These are phyloP conservation scores for Scarus forsteni DNA, from an alignment of 2,797 vertebrate species.

Conservation along the genomic window DNA sequence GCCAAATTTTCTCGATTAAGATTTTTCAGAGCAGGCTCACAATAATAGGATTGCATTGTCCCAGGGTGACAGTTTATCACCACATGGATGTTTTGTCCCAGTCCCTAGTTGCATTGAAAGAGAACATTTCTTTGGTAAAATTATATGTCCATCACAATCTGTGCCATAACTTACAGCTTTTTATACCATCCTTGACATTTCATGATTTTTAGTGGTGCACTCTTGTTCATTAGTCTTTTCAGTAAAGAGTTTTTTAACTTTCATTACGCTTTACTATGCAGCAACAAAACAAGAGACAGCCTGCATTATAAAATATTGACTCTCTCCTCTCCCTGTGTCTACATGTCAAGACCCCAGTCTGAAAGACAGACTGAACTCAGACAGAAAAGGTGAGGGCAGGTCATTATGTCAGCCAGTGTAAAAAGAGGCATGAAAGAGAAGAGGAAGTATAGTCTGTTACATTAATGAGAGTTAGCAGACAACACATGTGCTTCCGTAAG, in stretches of 20 bases:
- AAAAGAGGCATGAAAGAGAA: conserved; percentile 41
- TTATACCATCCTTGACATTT: no score
- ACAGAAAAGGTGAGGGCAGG: conserved; percentile 62
- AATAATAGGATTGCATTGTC: no score
- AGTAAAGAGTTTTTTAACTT: conserved; percentile 7
- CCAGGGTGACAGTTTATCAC: no score
- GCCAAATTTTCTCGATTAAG: no score
- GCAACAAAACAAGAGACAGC: conserved; percentile 12
- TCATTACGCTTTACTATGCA: not conserved
- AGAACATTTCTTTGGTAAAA: no score
- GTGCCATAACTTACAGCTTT: no score
- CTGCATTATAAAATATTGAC: conserved; percentile 31
- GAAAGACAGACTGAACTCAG: conserved; percentile 48
- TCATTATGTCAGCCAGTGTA: conserved; percentile 52
- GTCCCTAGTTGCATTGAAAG: no score
- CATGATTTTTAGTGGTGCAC: no score
- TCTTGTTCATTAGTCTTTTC: not conserved
- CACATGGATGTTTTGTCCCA: no score
- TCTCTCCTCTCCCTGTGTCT: not conserved
- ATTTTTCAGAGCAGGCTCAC: no score
- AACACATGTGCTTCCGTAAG: conserved; percentile 77
- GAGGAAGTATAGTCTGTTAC: conserved; percentile 65
- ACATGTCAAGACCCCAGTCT: conserved; percentile 7
- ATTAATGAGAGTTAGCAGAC: conserved; percentile 80
- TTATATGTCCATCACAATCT: no score